Conservation (phyloP, 2,797 vertebrate species). For the Limnodromus scolopaceus region DNA sequence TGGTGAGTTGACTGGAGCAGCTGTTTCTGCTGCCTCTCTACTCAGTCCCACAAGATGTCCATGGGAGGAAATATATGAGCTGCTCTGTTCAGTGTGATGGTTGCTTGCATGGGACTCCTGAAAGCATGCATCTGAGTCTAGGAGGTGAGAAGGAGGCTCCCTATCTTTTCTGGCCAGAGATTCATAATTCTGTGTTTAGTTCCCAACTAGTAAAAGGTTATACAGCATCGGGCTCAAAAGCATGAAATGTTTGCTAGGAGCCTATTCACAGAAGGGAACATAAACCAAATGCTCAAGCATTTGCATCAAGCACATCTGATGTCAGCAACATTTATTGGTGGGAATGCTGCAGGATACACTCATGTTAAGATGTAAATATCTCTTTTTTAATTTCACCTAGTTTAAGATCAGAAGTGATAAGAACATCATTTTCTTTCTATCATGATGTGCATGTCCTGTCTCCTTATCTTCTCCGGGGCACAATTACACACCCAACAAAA, state of each 20-base stretch:
- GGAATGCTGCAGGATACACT: not conserved
- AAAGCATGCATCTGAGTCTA: not conserved
- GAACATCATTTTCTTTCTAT: not conserved
- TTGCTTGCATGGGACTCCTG: not conserved
- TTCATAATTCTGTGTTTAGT: not conserved
- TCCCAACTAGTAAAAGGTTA: not conserved
- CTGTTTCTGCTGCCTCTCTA: not conserved
- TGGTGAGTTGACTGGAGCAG: not conserved
- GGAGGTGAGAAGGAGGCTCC: not conserved
- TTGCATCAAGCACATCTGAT: not conserved
- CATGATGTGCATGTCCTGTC: not conserved
- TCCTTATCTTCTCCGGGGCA: not conserved
- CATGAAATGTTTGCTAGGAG: not conserved
- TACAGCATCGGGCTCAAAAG: not conserved
- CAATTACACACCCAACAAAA: conserved; percentile 39
- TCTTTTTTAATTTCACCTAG: not conserved
- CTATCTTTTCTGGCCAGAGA: not conserved
- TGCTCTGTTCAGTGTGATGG: not conserved
- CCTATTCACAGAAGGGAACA: not conserved
- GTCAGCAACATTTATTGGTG: not conserved
- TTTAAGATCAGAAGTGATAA: not conserved
- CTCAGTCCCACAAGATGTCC: not conserved
- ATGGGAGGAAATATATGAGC: not conserved
- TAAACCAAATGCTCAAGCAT: not conserved
- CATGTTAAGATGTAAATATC: not conserved